Base-by-base conservation (phyloP, 2,797 vertebrate species). In the Atherinosoma microstoma region DNA sequence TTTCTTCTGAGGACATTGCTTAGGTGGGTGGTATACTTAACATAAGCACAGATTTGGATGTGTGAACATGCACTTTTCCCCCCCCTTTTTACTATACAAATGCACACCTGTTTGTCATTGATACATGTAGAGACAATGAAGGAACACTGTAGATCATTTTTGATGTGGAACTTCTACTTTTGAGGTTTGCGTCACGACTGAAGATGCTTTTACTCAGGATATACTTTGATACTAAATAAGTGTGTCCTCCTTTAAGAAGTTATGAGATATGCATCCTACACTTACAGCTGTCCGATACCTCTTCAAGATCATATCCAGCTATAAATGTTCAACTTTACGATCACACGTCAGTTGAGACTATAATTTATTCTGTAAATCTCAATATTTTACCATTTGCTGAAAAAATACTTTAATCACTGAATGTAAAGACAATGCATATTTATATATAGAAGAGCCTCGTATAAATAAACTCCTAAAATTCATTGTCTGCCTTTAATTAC, bases 351-450 rank as follows among this genome's bases (percentile, higher is more conserved):
- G 85, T 85, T 82, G 68, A 92, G 82, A 93, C 60, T 73, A 91
- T 94, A 92, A 94, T 94, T 95, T 94, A 95, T 95, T 92, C 86
- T 92, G 87, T 91, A 87, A 91, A 91, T 89, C 87, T 92, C 73
- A 89, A 91, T 90, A 93, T 87, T 89, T 89, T 82, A 91, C 81
- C 75, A 84, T 91, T 91, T 92, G 89, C 88, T 90, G 88, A 92
- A 86, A 82, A 80, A 76, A 85, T 51, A 81, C 73, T 82, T 86
- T 77, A 85, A 89, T 92, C 60, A 78, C 84, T 92, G 92, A 94
- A 94, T 94, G 93, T 94, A 92, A 91, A 92, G 87, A 90, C 84
- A 88, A 92, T 91, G 77, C 83, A 87, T 94, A 93, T 94, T 91
- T 94, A 94, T 94, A 93, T 62, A 40, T 45, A 91, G 79, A 90